Evolutionary conservation across 2,797 vertebrate genomes (phyloP), one percentile per base, ranked within the genome.

Genomic region (Chaunax sp.): DNA sequence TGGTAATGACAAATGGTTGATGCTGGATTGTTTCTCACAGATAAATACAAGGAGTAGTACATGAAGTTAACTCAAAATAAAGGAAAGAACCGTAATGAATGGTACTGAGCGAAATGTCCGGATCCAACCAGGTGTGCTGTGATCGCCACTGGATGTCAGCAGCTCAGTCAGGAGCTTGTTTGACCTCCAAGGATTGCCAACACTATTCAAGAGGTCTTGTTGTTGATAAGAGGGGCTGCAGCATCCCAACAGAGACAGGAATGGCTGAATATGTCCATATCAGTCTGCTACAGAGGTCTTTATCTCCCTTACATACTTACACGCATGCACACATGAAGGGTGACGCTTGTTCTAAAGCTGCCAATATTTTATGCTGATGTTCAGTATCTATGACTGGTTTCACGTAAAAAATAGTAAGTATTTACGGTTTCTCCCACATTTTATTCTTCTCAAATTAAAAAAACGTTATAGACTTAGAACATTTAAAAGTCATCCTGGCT

Each of bases 161-260:
- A 51, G 49, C 49, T 79, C 66, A 33, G 71, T 74, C 71, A 51
- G 69, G 73, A 66, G 66, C 62, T 72, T 41, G 50, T 71, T 64
- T 82, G 64, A 66, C 72, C 74, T 77, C 72, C 40, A 46, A 22
- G 61, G 52, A 47, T 50, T 35, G 43, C 44, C 47, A 61, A 70
- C 63, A 45, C 50, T 77, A 77, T 64, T 74, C 71, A 67, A 68
- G 81, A 75, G 69, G 78, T 75, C 37, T 76, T 72, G 79, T 71
- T 80, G 70, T 79, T 73, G 69, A 64, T 62, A 41, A 58, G 58
- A 61, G 8, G 20, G 55, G 30, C 51, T 54, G 18, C 49, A 61
- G 54, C 37, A 33, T 41, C 22, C 52, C 47, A 67, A 70, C 41
- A 25, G 58, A 62, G 46, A 54, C 46, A 72, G 74, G 74, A 87